Conservation (phyloP, 2,797 vertebrate species). For the Meriones psammophilus region DNA sequence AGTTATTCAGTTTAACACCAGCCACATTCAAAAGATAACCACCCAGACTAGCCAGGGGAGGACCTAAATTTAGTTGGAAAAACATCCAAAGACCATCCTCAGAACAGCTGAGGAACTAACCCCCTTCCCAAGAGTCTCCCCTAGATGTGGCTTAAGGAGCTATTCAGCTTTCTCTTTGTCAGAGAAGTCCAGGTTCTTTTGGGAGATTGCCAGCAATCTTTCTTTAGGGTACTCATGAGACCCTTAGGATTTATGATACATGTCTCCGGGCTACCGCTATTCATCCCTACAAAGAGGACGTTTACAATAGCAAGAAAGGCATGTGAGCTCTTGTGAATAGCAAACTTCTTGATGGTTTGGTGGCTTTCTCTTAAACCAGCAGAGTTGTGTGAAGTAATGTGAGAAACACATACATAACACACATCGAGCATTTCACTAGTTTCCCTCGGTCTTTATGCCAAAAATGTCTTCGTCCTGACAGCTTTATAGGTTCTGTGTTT, state of each 20-base stretch:
- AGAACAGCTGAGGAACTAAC: constrained; percentile 24
- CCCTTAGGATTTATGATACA: not conserved
- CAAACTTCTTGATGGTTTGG: constrained; percentile 20
- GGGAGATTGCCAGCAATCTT: not conserved
- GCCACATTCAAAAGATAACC: constrained; percentile 10
- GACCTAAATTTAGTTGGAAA: not conserved
- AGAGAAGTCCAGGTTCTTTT: constrained; percentile 3
- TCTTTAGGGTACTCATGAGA: constrained; percentile 24
- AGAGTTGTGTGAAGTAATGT: constrained; percentile 38
- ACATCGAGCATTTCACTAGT: constrained; percentile 36
- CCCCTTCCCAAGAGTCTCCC: constrained; percentile 6
- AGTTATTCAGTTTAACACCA: constrained; percentile 31
- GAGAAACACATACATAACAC: constrained; percentile 49
- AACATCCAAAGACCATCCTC: constrained; percentile 28
- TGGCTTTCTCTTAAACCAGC: constrained; percentile 48
- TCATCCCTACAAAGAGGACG: not conserved
- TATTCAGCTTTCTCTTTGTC: constrained; percentile 39
- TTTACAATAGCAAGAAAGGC: constrained; percentile 3
- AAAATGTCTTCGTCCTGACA: constrained; percentile 21
- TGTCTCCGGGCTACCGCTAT: not conserved
- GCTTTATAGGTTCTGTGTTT: constrained; percentile 70
- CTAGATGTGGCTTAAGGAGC: constrained; percentile 10
- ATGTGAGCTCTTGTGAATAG: constrained; percentile 25
- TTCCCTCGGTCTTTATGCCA: constrained; percentile 53
- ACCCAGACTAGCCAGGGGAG: constrained; percentile 43